Evolutionary conservation across 1,140 invertebrate genomes (phyloP), one percentile per base, ranked within the genome.

Genomic region (Spodoptera litura): DNA sequence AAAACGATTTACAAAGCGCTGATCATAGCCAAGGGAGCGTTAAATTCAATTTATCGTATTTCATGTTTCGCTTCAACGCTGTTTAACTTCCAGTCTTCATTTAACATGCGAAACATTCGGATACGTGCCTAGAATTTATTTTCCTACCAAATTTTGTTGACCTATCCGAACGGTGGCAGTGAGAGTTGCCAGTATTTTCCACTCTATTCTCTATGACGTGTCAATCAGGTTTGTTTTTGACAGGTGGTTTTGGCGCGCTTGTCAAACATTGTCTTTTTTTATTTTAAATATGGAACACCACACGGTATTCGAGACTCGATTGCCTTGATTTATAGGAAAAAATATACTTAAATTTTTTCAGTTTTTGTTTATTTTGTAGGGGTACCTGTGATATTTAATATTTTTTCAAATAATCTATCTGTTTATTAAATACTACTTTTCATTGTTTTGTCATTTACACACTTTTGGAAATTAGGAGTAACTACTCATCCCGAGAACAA

Each of bases 91-190:
- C 59, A 76, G 51, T 51, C 55, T 13, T 11, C 56, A 58, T 80
- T 83, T 83, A 71, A 78, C 78, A 64, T 78, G 38, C 71, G 58
- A 81, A 83, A 81, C 44, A 77, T 62, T 78, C 52, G 51, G 61
- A 81, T 76, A 83, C 82, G 82, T 83, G 82, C 20, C 44, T 38
- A 13, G 80, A 79, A 80, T 83, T 80, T 31, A 62, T 72, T 75
- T 76, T 11, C n/a, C 13, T 12, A 44, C 44, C n/a, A 68, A 78
- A 68, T 20, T 66, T 51, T 27, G 38, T 62, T 15, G 58, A 59
- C 15, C 71, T 31, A n/a, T 52, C 12, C 25, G 38, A 61, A 74
- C 44, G 55, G 13, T 61, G 20, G 25, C 4, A 0, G 20, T 6
- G 15, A 27, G 27, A 25, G 20, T 61, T 61, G 1, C 27, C 59